Conservation (phyloP, 2,113 vertebrate species). For the Phyllostomus discolor region DNA sequence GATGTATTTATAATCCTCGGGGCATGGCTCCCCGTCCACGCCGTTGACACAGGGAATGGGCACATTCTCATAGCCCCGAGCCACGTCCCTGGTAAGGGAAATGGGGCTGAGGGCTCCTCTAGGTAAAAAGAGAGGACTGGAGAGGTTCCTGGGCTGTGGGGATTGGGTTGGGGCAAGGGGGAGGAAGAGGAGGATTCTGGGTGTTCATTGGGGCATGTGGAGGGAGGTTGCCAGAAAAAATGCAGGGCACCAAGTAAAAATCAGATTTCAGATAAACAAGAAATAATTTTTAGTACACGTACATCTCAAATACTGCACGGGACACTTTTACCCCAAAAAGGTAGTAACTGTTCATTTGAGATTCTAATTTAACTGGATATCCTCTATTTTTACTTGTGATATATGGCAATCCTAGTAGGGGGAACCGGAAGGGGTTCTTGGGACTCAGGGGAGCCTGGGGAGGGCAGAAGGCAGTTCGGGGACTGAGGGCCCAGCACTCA, state of each 20-base stretch:
- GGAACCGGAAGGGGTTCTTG: rapidly evolving
- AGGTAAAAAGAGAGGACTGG: background rate
- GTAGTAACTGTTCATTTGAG: background rate
- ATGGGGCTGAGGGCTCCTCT: background rate
- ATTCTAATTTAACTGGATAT: background rate
- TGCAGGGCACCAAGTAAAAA: background rate
- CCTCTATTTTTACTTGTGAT: background rate
- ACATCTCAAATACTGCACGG: background rate
- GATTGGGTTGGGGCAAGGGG: too few relatives aligned
- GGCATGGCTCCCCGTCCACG: constrained; percentile 90
- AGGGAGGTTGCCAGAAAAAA: background rate
- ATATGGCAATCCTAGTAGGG: background rate
- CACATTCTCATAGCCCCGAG: constrained; percentile 92
- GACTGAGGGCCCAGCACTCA: constrained; percentile 33
- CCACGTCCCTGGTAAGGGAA: constrained; percentile 83
- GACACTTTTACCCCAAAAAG: background rate
- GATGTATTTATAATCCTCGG: constrained; percentile 93
- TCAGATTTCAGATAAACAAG: background rate
- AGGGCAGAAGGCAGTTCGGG: background rate
- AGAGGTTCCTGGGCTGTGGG: background rate
- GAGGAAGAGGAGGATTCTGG: background rate
- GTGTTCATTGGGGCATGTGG: background rate
- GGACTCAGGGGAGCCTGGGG: background rate
- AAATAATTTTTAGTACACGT: background rate
- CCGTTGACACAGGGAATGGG: constrained; percentile 93